Evolutionary conservation across 2,797 vertebrate genomes (phyloP).

Genomic region (Hypotaenidia okinawae): DNA sequence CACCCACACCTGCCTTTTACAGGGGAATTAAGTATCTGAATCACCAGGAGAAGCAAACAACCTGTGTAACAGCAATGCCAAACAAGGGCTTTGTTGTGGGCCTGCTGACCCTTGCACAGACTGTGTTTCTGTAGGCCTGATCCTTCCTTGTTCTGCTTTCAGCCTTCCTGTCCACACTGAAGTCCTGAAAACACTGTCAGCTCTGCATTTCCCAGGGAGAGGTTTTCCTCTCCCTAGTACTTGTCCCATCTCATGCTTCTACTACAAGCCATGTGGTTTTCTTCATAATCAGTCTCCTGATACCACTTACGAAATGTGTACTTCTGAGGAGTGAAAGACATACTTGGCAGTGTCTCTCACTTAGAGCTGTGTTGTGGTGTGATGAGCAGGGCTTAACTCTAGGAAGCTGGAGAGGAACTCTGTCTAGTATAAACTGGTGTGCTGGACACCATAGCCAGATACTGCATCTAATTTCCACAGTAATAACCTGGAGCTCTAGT

Average conservation of each 20-base stretch:
- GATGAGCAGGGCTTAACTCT: not conserved
- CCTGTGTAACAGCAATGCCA: not conserved
- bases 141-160: not conserved
- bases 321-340: not conserved
- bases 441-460: not conserved
- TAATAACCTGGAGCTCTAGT: not conserved
- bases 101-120: rapidly evolving
- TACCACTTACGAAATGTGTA: rapidly evolving
- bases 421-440: not conserved
- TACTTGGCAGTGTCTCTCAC: not conserved
- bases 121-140: not conserved
- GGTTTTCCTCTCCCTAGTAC: not conserved
- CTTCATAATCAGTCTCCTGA: not conserved
- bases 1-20: not conserved
- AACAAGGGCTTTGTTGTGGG: not conserved
- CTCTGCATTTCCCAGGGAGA: not conserved
- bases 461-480: not conserved
- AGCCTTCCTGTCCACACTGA: not conserved
- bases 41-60: not conserved
- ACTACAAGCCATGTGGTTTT: not conserved
- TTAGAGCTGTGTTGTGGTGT: not conserved
- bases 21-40: not conserved
- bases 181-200: not conserved
- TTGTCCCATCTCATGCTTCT: not conserved
- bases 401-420: not conserved